Conservation (phyloP, 2,113 vertebrate species). For the Plecotus auritus region DNA sequence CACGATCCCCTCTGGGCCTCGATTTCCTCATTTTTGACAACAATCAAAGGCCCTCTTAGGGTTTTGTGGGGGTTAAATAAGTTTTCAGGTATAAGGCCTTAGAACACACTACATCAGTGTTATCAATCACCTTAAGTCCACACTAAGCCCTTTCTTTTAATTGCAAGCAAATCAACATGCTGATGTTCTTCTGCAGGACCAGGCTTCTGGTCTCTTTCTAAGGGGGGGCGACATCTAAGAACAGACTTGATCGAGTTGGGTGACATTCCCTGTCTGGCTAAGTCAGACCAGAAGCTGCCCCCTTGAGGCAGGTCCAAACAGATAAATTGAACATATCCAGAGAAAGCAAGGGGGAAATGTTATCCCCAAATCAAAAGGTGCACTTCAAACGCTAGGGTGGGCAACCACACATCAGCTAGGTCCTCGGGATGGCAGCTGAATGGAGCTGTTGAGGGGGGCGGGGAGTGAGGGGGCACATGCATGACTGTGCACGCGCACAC, state of each 20-base stretch:
- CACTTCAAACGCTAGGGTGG: fast-evolving
- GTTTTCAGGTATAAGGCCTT: neutral
- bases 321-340: neutral
- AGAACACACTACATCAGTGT: neutral
- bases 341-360: neutral
- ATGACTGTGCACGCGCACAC: too few relatives aligned
- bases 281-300: neutral
- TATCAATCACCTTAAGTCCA: neutral
- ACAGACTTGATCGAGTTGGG: neutral
- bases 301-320: neutral
- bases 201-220: neutral
- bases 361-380: neutral
- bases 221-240: neutral
- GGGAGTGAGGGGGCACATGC: neutral
- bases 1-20: neutral
- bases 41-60: neutral
- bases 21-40: neutral
- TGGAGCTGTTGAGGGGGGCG: neutral
- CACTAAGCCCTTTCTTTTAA: neutral
- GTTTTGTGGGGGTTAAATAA: neutral
- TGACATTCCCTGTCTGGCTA: neutral
- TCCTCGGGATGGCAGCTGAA: neutral
- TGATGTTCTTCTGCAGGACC: neutral
- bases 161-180: neutral
- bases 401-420: neutral